Evolutionary conservation across 2,888 invertebrate species (phyloP), one percentile per base, ranked within the genome.

Genomic region (Apeira syringaria): DNA sequence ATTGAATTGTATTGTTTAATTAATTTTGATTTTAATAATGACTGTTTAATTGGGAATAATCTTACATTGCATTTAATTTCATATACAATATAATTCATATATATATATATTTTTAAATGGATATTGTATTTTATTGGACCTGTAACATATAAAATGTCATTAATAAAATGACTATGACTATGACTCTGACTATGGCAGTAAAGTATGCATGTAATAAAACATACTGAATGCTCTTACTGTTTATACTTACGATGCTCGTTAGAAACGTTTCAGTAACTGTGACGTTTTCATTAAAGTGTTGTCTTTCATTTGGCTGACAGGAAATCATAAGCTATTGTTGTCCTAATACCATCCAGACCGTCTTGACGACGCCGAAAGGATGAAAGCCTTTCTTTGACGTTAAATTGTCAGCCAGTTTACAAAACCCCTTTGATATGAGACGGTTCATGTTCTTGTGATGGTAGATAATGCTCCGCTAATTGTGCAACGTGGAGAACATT

Each of bases 221-320:
- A n/a, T n/a, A n/a, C n/a, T n/a, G n/a, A n/a, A n/a, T n/a, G n/a
- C n/a, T n/a, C n/a, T n/a, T n/a, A n/a, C n/a, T n/a, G n/a, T n/a
- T n/a, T n/a, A n/a, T n/a, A n/a, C n/a, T 31, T 10, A 11, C n/a
- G 7, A 6, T 6, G 20, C 7, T 20, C 18, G 12, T n/a, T 35
- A 33, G 45, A 35, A 54, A 58, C 59, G 46, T 62, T 61, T 71
- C 60, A 54, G 67, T 62, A 61, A 68, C 69, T 68, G 64, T 68
- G 75, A 75, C 74, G 61, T 77, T 77, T 75, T 74, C 77, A 77
- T 77, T 76, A 76, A 75, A 76, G 59, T 65, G 72, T 70, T 74
- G 69, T 68, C 68, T 68, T 56, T 59, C 60, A 67, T 66, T 57
- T 61, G 54, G 68, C 62, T 74, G 72, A 73, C 68, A 63, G 62